Evolutionary conservation across 2,113 vertebrate genomes (phyloP).

Genomic region (Siphamia tubifer): DNA sequence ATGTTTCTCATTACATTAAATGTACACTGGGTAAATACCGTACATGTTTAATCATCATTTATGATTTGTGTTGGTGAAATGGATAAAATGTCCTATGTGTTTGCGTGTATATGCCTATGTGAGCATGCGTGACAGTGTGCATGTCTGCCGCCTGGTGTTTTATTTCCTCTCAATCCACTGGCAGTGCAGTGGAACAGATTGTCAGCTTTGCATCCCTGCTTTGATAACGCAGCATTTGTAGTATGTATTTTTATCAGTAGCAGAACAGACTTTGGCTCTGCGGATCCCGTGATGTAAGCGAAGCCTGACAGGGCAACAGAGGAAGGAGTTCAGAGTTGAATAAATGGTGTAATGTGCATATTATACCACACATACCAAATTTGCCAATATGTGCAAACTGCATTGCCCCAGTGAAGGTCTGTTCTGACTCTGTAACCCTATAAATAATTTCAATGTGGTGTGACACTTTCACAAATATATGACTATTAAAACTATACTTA

Average conservation of each 20-base stretch:
- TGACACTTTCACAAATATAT: neutral
- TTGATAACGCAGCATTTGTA: constrained; percentile 45
- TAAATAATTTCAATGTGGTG: neutral
- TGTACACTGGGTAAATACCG: neutral
- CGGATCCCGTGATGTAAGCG: constrained; percentile 17
- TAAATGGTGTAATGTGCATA: neutral
- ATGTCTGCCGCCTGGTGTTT: constrained; percentile 35
- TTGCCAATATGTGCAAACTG: neutral
- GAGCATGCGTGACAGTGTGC: neutral
- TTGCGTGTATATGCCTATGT: neutral
- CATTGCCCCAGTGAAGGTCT: neutral
- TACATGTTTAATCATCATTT: constrained; percentile 7
- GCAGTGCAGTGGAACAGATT: constrained; percentile 65
- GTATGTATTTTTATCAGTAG: constrained; percentile 61
- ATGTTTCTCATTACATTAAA: neutral
- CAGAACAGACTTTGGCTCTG: constrained; percentile 23
- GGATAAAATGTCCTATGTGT: neutral
- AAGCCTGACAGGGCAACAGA: neutral
- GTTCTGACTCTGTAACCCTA: neutral
- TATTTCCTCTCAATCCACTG: constrained; percentile 55
- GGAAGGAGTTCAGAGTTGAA: neutral
- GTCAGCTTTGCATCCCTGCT: constrained; percentile 51
- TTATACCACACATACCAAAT: too few relatives aligned
- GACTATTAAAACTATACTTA: neutral
- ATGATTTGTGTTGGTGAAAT: neutral